These are phyloP conservation scores for Gerosis bhagava DNA, from an alignment of 2,888 invertebrate genomes.

Conservation along the genomic window DNA sequence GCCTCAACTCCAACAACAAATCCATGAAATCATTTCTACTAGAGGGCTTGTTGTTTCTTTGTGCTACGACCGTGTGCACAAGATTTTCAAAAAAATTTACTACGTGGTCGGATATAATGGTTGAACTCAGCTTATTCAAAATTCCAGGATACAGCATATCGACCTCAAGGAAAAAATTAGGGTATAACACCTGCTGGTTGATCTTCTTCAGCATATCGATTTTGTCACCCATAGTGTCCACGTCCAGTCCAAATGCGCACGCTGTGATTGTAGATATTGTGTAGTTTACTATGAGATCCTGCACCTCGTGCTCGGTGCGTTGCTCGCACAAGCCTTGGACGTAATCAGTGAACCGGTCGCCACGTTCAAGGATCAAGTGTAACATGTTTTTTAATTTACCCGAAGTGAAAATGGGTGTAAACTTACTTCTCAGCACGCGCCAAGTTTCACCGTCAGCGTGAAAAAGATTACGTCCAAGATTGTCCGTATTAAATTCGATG, in stretches of 20 bases:
- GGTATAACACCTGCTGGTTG: constrained; percentile 12
- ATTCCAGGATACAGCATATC: constrained; percentile 50
- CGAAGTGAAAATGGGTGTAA: constrained; percentile 57
- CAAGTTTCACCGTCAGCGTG: constrained; percentile 51
- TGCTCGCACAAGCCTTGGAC: constrained; percentile 31
- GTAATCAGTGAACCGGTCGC: constrained; percentile 43
- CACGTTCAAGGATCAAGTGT: constrained; percentile 44
- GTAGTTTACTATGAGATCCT: constrained; percentile 42
- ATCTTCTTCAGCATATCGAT: constrained; percentile 7
- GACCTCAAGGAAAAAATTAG: constrained; percentile 26
- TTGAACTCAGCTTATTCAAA: constrained; percentile 41
- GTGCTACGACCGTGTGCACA: constrained; percentile 38
- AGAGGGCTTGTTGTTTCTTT: constrained; percentile 45
- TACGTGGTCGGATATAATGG: constrained; percentile 40
- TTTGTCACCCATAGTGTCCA: constrained; percentile 33
- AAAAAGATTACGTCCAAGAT: constrained; percentile 51
- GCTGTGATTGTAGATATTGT: constrained; percentile 46
- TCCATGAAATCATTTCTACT: constrained; percentile 54
- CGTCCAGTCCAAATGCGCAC: constrained; percentile 44
- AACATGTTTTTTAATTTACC: constrained; percentile 61
- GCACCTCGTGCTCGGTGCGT: constrained; percentile 39
- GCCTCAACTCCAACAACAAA: constrained; percentile 49
- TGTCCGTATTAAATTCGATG: constrained; percentile 45
- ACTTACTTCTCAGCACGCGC: constrained; percentile 45
- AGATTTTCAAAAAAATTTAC: constrained; percentile 42